These are phyloP conservation scores for Styela plicata DNA, from an alignment of 23 tunicate species.

Conservation along the genomic window DNA sequence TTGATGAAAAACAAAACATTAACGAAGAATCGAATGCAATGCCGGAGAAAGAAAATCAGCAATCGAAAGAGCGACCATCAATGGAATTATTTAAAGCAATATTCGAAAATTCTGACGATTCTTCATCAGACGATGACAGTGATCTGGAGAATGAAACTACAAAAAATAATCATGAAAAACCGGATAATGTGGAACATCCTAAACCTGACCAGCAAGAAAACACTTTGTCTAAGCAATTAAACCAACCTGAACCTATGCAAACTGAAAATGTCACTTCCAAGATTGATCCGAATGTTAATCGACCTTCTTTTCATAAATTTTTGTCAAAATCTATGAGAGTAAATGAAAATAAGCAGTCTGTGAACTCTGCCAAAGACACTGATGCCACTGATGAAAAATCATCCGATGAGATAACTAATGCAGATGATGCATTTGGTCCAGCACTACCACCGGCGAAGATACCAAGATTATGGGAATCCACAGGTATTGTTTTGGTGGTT, in stretches of 20 bases:
- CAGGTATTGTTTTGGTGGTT: too few relatives aligned
- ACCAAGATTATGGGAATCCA: neutral
- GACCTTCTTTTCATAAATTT: slow-evolving; percentile 12
- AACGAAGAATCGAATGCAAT: neutral
- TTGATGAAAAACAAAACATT: too few relatives aligned
- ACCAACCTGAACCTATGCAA: neutral
- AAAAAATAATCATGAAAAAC: neutral
- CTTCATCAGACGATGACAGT: slow-evolving; percentile 41
- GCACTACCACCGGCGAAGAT: slow-evolving; percentile 12
- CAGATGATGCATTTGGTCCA: slow-evolving; percentile 15
- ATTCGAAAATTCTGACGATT: slow-evolving; percentile 56
- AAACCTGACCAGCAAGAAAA: neutral
- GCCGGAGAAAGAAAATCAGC: neutral
- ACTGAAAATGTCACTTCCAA: neutral
- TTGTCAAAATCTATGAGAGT: neutral
- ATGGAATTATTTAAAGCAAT: slow-evolving; percentile 85
- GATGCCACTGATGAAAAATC: neutral
- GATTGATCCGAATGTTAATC: neutral
- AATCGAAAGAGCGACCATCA: slow-evolving; percentile 52
- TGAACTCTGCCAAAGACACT: neutral
- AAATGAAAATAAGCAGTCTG: neutral
- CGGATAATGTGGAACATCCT: neutral
- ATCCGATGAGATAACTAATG: neutral
- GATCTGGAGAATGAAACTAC: neutral
- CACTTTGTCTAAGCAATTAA: too few relatives aligned